These are phyloP conservation scores for Melitaea athalia DNA, from an alignment of 2,888 invertebrate genomes.

Conservation along the genomic window DNA sequence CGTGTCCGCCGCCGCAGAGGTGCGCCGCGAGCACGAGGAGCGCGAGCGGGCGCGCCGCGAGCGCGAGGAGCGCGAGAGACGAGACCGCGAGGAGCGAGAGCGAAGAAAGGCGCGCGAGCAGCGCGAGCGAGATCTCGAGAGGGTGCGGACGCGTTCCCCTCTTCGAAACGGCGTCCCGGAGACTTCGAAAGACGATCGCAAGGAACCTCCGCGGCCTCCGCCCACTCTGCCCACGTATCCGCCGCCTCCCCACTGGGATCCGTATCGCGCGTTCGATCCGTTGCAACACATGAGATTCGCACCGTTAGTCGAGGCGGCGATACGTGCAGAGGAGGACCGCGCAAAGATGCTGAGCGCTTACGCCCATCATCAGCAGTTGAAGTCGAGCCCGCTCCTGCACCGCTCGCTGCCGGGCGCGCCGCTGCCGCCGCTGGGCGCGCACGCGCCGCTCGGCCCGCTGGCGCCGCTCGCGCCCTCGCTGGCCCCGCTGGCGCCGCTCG, in stretches of 20 bases:
- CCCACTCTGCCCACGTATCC: conserved; percentile 81
- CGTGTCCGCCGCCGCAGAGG: conserved; percentile 59
- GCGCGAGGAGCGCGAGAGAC: conserved; percentile 84
- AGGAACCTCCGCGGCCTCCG: conserved; percentile 76
- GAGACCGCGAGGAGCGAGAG: conserved; percentile 80
- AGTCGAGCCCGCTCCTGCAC: conserved; percentile 73
- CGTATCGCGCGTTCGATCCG: conserved; percentile 88
- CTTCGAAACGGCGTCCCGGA: conserved; percentile 86
- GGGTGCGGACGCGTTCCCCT: conserved; percentile 88
- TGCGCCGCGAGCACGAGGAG: conserved; percentile 73
- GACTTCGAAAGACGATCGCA: conserved; percentile 71
- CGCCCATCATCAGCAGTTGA: conserved; percentile 83
- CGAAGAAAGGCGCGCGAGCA: conserved; percentile 82
- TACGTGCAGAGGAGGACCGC: conserved; percentile 89
- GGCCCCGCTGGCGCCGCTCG: conserved; percentile 75
- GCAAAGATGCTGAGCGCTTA: conserved; percentile 89
- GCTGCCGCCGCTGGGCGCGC: conserved; percentile 68
- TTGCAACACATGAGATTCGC: conserved; percentile 87
- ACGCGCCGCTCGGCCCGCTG: conserved; percentile 73
- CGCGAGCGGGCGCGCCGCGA: conserved; percentile 81
- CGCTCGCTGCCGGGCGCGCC: conserved; percentile 74
- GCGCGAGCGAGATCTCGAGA: conserved; percentile 83
- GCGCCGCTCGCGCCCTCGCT: conserved; percentile 57
- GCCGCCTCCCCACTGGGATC: conserved; percentile 84
- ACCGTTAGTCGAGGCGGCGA: conserved; percentile 89